phyloP scores from a whole-genome alignment of 2,888 invertebrate genomes.

The Bombyx huttoni region DNA sequence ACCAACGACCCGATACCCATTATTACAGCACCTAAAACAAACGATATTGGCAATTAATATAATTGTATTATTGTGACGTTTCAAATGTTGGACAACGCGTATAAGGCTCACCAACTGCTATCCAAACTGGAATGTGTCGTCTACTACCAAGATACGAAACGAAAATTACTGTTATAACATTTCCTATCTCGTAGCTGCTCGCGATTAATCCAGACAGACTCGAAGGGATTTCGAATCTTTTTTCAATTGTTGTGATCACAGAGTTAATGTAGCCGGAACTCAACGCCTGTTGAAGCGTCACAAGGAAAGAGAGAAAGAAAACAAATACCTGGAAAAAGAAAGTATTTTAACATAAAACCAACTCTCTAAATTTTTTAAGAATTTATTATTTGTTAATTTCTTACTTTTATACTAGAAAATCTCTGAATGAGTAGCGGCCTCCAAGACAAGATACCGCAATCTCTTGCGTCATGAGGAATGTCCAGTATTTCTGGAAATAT shows the following conservation, averaged over 20 bases:
- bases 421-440: conserved; percentile 88
- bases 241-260: conserved; percentile 97
- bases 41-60: conserved; percentile 3
- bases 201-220: conserved; percentile 93
- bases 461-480: conserved; percentile 78
- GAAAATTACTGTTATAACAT: conserved; percentile 95
- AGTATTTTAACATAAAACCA: neutral
- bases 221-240: conserved; percentile 94
- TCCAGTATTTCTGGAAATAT: conserved; percentile 76
- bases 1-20: conserved; percentile 95
- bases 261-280: conserved; percentile 95
- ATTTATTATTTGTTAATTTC: conserved; percentile 9
- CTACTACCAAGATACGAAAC: conserved; percentile 95
- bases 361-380: neutral
- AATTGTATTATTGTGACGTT: conserved; percentile 1
- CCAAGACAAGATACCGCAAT: conserved; percentile 91
- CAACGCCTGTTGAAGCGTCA: conserved; percentile 90
- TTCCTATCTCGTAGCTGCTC: conserved; percentile 95
- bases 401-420: conserved; percentile 91
- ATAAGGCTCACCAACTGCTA: conserved; percentile 82
- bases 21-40: conserved; percentile 81
- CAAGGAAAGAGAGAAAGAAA: conserved; percentile 88
- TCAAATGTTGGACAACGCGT: neutral
- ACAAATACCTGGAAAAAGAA: conserved; percentile 83
- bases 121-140: conserved; percentile 94